phyloP scores from a whole-genome alignment of 2,888 invertebrate genomes.

The Caenorhabditis panamensis region DNA sequence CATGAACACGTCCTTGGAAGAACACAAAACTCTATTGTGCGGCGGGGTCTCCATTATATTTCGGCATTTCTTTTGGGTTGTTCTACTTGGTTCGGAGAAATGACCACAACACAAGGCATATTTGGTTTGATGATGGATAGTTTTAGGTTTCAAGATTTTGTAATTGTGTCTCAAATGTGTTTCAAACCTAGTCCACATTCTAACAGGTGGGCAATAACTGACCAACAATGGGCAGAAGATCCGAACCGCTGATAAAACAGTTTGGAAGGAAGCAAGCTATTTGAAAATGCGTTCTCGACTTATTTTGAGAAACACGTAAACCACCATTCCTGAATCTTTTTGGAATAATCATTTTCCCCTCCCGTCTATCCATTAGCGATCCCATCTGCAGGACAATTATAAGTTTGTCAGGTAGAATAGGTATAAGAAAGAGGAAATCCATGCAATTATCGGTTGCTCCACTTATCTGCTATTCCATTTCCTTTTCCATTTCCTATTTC shows the following conservation, averaged over 20 bases:
- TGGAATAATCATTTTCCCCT: not conserved
- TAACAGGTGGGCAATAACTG: conserved; percentile 16
- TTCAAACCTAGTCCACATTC: too few species aligned
- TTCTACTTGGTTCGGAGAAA: not conserved
- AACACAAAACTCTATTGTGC: conserved; percentile 47
- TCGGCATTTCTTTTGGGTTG: conserved; percentile 29
- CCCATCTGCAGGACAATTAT: conserved; percentile 40
- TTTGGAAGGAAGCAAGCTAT: conserved; percentile 32
- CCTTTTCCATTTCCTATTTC: not conserved
- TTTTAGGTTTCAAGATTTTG: too few species aligned
- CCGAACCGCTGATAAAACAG: conserved; percentile 36
- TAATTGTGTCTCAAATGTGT: too few species aligned
- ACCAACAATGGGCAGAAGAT: conserved; percentile 41
- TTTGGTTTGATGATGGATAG: too few species aligned
- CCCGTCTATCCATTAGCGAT: conserved; percentile 35
- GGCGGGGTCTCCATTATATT: conserved; percentile 26
- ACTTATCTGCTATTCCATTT: not conserved
- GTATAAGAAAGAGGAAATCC: conserved; percentile 27
- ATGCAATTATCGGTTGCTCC: conserved; percentile 37
- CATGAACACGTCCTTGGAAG: conserved; percentile 58
- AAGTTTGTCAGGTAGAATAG: not conserved
- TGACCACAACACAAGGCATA: not conserved
- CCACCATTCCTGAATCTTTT: not conserved
- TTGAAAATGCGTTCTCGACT: not conserved
- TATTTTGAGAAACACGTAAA: too few species aligned